Conservation (phyloP, 2,888 invertebrate genomes). For the Fissipunctia ypsillon region DNA sequence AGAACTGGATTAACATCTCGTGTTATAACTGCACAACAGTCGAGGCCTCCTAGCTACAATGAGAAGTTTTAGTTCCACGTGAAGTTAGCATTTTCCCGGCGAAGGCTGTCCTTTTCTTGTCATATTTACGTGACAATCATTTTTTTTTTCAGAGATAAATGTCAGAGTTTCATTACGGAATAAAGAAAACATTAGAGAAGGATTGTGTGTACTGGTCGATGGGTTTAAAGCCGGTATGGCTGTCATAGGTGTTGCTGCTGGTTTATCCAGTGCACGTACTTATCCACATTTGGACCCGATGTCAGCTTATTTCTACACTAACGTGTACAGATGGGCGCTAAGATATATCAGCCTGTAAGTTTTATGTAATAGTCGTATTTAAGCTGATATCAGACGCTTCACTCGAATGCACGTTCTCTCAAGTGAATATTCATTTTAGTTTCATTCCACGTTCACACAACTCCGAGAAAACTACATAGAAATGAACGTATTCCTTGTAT, state of each 20-base stretch:
- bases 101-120: background rate
- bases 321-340: slow-evolving; percentile 46
- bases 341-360: slow-evolving; percentile 52
- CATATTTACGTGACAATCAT: background rate
- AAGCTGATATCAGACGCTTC: background rate
- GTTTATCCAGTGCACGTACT: slow-evolving; percentile 20
- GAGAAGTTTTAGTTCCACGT: background rate
- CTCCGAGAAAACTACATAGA: background rate
- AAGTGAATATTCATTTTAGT: background rate
- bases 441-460: background rate
- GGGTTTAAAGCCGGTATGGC: slow-evolving; percentile 23
- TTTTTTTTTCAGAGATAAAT: slow-evolving; percentile 2
- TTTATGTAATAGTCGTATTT: background rate
- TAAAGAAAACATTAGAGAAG: slow-evolving; percentile 17
- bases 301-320: slow-evolving; percentile 43
- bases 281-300: slow-evolving; percentile 35
- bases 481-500: no score
- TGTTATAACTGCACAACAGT: background rate
- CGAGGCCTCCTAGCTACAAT: background rate
- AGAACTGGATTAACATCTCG: background rate
- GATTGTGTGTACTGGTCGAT: slow-evolving; percentile 26
- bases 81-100: background rate
- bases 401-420: background rate
- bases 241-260: slow-evolving; percentile 35
- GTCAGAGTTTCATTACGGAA: background rate